Conservation (phyloP, 2,797 vertebrate species). For the Dryobates pubescens region DNA sequence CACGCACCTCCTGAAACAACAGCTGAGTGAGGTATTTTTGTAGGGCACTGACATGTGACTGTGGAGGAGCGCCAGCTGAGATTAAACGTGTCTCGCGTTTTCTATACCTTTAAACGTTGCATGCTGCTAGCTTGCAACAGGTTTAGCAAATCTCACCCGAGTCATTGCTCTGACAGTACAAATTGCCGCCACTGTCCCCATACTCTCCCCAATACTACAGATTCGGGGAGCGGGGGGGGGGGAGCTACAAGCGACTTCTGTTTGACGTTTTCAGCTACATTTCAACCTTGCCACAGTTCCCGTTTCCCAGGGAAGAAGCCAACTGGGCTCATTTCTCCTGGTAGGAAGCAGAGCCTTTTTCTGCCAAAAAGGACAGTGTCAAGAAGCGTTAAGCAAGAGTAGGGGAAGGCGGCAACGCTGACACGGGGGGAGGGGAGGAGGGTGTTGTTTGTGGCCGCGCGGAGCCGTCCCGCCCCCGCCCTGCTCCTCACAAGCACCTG, state of each 20-base stretch:
- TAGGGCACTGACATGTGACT: background rate
- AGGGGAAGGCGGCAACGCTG: background rate
- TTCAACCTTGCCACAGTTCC: background rate
- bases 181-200: background rate
- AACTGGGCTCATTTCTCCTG: background rate
- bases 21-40: background rate
- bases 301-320: background rate
- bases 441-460: background rate
- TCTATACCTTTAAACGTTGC: background rate
- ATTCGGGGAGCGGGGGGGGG: too few relatives aligned
- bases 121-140: background rate
- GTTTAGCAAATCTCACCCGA: background rate
- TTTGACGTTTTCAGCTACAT: background rate
- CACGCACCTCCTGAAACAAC: background rate
- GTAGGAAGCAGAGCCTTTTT: background rate
- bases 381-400: rapidly evolving
- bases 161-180: background rate
- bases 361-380: background rate
- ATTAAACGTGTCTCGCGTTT: rapidly evolving
- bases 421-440: background rate
- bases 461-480: background rate
- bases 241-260: too few relatives aligned
- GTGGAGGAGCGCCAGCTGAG: background rate
- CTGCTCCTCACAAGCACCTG: background rate
- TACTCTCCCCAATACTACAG: background rate